Evolutionary conservation across 2,888 invertebrate species (phyloP), one percentile per base, ranked within the genome.

Genomic region (Kuschelorhynchus macadamiae): DNA sequence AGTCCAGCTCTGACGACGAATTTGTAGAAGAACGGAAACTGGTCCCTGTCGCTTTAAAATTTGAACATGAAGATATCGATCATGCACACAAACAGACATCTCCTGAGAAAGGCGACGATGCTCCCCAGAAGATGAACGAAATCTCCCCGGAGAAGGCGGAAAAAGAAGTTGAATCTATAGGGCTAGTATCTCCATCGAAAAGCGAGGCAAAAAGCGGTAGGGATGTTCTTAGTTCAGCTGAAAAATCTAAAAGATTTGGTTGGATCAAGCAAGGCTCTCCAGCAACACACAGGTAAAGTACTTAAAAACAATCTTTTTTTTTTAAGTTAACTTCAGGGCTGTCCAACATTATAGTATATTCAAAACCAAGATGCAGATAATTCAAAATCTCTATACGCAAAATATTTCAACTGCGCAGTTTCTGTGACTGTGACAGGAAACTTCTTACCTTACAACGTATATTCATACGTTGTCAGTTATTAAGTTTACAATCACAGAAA

Each of bases 31-130:
- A 49, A 52, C 61, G 60, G 17, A 66, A 30, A 52, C 21, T 71
- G 1, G 59, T 71, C 11, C 71, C 71, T 5, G 50, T 71, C 14
- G 67, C 67, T 11, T 39, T 71, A 1, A 71, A 67, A 17, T 71
- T 71, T 42, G 71, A 71, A 16, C 11, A 53, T 16, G 67, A 67
- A 12, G 67, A 67, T 5, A 32, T 12, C 7, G 66, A 64, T 14
- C 41, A 14, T 7, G 49, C 14, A 7, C 18, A 39, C 17, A 42
- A 53, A 47, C 41, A 62, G 30, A 62, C 61, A 56, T 66, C 70
- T 0, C 66, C 70, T 3, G 66, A 63, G 52, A 57, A 57, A 47
- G 63, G 42, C 16, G 69, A 70, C 36, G 70, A 67, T 20, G 53
- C 63, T 16, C 59, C 67, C 1, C 32, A 46, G 17, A 65, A 65